Base-by-base conservation (phyloP, 2,797 vertebrate genomes). In the Gymnothorax javanicus region DNA sequence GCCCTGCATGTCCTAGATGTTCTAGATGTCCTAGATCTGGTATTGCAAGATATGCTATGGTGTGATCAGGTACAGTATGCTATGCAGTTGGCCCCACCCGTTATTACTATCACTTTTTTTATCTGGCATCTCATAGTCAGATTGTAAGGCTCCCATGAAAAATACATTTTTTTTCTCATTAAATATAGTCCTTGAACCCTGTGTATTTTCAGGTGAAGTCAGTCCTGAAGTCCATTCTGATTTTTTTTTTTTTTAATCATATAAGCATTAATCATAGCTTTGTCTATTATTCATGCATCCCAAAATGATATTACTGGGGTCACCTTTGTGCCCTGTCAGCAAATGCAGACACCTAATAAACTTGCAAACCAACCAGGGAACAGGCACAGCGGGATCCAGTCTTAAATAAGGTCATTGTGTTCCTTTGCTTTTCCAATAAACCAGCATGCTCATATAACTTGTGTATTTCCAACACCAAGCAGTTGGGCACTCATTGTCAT, bases 211-310 rank as follows among this genome's bases (percentile, higher is more conserved):
- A 87, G 87, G 84, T 62, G 71, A 87, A 23, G 50, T 60, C 82
- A 82, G 58, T 52, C 87, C 85, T 87, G 87, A 88, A 67, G 69
- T 91, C 83, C 60, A 71, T 73, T 89, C 56, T 87, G 85, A 88
- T 91, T 87, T 88, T 85, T 1, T 1, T 43, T 43, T 43, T 1
- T 43, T 43, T 91, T 73, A 52, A 90, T 91, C 85, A 89, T 91
- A 89, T 87, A 91, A 91, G 25, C 88, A 88, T 86, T 79, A 89
- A 90, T 91, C 91, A 91, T 92, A 90, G 89, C 87, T 86, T 89
- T 87, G 71, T 83, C 73, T 86, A 92, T 92, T 91, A 92, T 91
- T 92, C 85, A 92, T 92, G 90, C 84, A 85, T 86, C 71, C 59
- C 89, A 86, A 89, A 89, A 90, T 82, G 86, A 71, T 83, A 84